Evolutionary conservation across 2,888 invertebrate species (phyloP).

Genomic region (Lasioglossum vierecki): DNA sequence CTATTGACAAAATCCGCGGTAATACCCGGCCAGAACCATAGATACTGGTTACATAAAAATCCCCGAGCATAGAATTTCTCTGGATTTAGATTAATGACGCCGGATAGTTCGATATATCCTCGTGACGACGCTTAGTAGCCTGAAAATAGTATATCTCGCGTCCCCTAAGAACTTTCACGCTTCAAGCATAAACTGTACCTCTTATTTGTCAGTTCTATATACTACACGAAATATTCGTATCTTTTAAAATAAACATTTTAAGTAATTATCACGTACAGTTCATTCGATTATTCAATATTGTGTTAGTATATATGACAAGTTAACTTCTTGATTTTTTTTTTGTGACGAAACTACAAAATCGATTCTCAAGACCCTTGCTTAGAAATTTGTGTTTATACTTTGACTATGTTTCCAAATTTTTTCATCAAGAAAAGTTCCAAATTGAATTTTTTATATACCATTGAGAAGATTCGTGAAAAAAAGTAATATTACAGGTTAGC

Average conservation of each 20-base stretch:
- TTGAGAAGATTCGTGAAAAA: too few species aligned
- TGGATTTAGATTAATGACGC: slow-evolving; percentile 50
- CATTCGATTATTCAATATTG: too few species aligned
- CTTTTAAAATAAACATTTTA: neutral
- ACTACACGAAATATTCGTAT: neutral
- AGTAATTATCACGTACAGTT: too few species aligned
- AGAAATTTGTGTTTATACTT: too few species aligned
- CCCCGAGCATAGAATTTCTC: slow-evolving; percentile 34
- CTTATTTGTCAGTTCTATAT: neutral
- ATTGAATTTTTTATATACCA: too few species aligned
- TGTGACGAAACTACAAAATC: too few species aligned
- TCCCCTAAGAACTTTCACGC: neutral
- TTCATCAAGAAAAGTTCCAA: too few species aligned
- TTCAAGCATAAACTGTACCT: neutral
- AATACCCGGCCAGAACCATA: slow-evolving; percentile 49
- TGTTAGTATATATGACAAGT: too few species aligned
- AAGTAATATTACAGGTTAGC: too few species aligned
- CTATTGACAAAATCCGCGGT: slow-evolving; percentile 65
- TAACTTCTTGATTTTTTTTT: too few species aligned
- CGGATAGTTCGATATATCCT: slow-evolving; percentile 38
- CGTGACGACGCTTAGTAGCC: slow-evolving; percentile 13
- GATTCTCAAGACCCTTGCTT: too few species aligned
- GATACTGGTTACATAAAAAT: slow-evolving; percentile 60
- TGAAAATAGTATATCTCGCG: neutral
- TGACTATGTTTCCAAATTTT: too few species aligned